Evolutionary conservation across 2,888 invertebrate species (phyloP).

Genomic region (Lomographa bimaculata): DNA sequence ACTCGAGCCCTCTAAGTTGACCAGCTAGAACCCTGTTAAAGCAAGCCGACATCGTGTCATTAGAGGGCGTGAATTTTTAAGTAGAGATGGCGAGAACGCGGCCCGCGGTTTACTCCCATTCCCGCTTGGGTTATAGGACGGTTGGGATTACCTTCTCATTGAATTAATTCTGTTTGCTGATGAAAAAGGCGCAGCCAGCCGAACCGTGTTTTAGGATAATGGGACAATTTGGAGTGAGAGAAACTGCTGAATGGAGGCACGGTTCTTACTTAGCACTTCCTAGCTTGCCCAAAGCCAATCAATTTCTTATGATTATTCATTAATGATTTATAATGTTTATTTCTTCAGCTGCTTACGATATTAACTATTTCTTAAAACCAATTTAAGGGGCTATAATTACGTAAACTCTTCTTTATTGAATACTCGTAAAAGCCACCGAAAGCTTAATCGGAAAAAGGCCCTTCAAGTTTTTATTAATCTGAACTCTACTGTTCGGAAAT

Average conservation of each 20-base stretch:
- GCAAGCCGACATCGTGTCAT: conserved; percentile 68
- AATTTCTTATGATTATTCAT: conserved; percentile 1
- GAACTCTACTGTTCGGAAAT: background rate
- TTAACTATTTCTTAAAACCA: too few species aligned
- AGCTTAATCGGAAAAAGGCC: background rate
- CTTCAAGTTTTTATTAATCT: background rate
- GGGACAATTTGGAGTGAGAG: conserved; percentile 37
- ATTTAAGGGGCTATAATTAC: too few species aligned
- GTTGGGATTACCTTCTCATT: conserved; percentile 70
- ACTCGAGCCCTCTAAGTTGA: conserved; percentile 38
- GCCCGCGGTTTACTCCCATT: conserved; percentile 57
- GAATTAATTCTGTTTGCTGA: conserved; percentile 68
- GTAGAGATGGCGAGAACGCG: conserved; percentile 63
- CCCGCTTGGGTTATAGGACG: conserved; percentile 61
- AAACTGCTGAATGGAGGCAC: conserved; percentile 21
- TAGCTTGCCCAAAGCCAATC: conserved; percentile 1
- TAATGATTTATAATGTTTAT: too few species aligned
- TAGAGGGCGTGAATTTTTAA: conserved; percentile 79
- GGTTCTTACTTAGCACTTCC: conserved; percentile 4
- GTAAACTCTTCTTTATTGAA: too few species aligned
- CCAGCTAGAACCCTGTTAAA: conserved; percentile 61
- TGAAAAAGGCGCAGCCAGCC: conserved; percentile 56
- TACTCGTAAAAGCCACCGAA: background rate
- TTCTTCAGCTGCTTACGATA: too few species aligned
- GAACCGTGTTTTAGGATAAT: conserved; percentile 44